A percentile compares a stretch with the other conserved stretches of the same genome.
Conservation (phyloP, 2,797 vertebrate species). For the Microhierax caerulescens region DNA sequence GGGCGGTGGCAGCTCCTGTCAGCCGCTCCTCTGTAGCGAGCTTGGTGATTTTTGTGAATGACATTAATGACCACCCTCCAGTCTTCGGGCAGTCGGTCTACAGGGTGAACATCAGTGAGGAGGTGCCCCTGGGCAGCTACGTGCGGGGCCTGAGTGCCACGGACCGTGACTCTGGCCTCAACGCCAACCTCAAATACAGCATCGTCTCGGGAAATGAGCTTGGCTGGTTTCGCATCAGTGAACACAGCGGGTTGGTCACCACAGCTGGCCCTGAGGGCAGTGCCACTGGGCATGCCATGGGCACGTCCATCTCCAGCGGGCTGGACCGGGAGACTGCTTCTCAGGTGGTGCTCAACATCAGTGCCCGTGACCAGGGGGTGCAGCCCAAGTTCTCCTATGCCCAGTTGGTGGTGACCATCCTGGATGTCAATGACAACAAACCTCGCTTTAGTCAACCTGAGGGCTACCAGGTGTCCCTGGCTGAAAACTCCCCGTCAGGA, state of each 20-base stretch:
- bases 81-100: constrained; percentile 90
- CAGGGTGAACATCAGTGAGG: constrained; percentile 91
- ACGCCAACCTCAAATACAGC: constrained; percentile 94
- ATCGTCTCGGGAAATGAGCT: constrained; percentile 94
- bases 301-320: constrained; percentile 46
- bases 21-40: constrained; percentile 93
- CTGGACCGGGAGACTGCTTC: constrained; percentile 91
- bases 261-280: constrained; percentile 60
- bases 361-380: constrained; percentile 94
- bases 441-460: constrained; percentile 85
- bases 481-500: constrained; percentile 87
- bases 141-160: constrained; percentile 94
- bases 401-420: constrained; percentile 88
- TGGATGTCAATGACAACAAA: constrained; percentile 93
- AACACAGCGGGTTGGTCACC: constrained; percentile 95
- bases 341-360: constrained; percentile 92
- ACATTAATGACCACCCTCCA: constrained; percentile 96
- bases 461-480: constrained; percentile 82
- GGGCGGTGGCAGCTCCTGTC: constrained; percentile 66
- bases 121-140: constrained; percentile 92
- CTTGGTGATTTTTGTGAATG: constrained; percentile 95
- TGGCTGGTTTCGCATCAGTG: constrained; percentile 95
- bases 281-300: background rate
- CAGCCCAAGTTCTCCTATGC: constrained; percentile 95
- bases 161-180: constrained; percentile 95